Conservation (phyloP, 2,113 vertebrate genomes). For the Corythaeola cristata region DNA sequence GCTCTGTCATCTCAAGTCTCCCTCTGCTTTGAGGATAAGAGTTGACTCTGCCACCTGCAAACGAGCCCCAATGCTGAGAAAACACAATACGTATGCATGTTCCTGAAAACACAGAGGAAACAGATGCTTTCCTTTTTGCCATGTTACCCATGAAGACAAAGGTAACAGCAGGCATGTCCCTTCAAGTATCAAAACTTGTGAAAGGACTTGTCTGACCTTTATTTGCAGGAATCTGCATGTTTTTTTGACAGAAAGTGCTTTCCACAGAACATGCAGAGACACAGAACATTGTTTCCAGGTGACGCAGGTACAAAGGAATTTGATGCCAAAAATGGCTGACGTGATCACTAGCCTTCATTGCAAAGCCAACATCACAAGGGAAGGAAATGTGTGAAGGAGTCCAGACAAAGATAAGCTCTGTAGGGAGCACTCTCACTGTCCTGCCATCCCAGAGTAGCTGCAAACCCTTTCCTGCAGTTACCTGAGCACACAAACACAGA, state of each 20-base stretch:
- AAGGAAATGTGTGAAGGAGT: background rate
- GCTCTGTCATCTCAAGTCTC: background rate
- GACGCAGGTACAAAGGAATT: background rate
- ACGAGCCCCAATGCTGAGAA: background rate
- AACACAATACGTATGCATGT: background rate
- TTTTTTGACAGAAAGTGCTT: background rate
- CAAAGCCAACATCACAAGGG: background rate
- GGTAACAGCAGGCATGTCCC: background rate
- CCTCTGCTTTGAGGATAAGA: background rate
- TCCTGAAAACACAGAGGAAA: background rate
- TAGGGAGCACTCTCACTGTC: background rate
- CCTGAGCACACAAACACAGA: background rate
- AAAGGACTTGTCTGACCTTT: background rate
- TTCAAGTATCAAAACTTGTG: background rate
- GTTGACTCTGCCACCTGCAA: background rate
- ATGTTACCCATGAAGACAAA: background rate
- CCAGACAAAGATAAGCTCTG: background rate
- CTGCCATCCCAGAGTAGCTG: background rate
- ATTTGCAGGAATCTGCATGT: background rate
- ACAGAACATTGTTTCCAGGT: background rate
- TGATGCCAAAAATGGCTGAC: background rate
- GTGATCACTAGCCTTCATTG: background rate
- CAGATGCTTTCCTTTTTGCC: background rate
- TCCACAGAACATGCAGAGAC: background rate
- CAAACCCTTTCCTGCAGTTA: background rate